Percentiles rank a stretch among this genome's conserved stretches.
phyloP scores from a whole-genome alignment of 1,140 invertebrate genomes.

The Odontomachus brunneus region DNA sequence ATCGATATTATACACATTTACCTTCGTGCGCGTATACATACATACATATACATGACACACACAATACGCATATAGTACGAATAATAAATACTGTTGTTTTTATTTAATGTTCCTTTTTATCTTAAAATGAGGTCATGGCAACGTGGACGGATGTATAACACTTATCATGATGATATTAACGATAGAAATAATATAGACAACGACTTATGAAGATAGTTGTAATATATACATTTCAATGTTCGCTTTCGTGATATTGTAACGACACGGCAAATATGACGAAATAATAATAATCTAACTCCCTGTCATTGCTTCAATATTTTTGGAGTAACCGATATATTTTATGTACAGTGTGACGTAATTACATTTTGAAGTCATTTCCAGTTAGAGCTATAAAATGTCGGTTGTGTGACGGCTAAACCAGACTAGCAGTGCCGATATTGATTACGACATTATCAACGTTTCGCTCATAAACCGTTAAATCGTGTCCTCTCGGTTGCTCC shows the following conservation, averaged over 20 bases:
- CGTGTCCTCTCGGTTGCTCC: constrained; percentile 78
- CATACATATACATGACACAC: neutral
- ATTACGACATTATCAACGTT: constrained; percentile 78
- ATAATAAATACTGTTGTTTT: constrained; percentile 66
- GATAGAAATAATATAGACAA: constrained; percentile 13
- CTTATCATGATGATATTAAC: constrained; percentile 2
- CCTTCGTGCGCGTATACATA: neutral
- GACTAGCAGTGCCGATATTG: constrained; percentile 79
- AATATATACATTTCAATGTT: no score
- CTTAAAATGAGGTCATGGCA: constrained; percentile 45
- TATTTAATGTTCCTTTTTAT: constrained; percentile 32
- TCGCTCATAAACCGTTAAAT: constrained; percentile 77
- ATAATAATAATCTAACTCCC: no score
- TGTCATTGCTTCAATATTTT: constrained; percentile 17
- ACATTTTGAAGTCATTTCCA: neutral
- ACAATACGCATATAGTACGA: neutral
- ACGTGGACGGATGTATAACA: constrained; percentile 37
- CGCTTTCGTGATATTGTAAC: no score
- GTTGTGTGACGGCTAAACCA: constrained; percentile 67
- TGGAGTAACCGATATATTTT: neutral
- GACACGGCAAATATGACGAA: no score
- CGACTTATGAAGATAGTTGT: no score
- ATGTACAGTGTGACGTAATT: neutral
- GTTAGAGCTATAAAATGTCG: neutral
- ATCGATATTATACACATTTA: no score